Percentiles rank a stretch among this genome's conserved stretches.
Conservation (phyloP, 2,888 invertebrate genomes). For the Rhamnusium bicolor region DNA sequence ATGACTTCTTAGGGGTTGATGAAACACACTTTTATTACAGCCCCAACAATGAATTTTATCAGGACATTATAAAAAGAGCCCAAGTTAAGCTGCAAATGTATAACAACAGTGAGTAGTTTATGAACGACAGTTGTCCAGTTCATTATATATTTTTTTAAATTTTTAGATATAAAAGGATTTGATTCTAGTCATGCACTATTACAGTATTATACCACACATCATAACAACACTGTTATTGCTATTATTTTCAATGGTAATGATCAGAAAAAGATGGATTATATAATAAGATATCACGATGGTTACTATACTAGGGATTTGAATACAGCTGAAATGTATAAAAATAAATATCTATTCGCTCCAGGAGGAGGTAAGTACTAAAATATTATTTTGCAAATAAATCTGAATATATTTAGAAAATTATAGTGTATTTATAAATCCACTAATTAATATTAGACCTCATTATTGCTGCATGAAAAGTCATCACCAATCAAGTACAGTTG, state of each 20-base stretch:
- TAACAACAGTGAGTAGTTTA: conserved; percentile 60
- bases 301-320: conserved; percentile 33
- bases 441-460: no score
- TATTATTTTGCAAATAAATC: not conserved
- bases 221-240: conserved; percentile 57
- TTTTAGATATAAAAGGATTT: conserved; percentile 61
- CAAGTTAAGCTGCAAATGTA: conserved; percentile 61
- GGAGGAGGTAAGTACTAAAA: conserved; percentile 42
- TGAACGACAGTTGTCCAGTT: not conserved
- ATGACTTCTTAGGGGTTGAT: conserved; percentile 44
- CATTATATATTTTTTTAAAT: not conserved
- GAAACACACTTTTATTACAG: conserved; percentile 58
- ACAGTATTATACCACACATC: conserved; percentile 52
- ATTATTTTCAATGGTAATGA: conserved; percentile 60
- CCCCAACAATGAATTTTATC: conserved; percentile 61
- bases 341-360: conserved; percentile 34
- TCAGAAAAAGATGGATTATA: conserved; percentile 60
- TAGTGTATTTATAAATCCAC: no score
- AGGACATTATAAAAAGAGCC: conserved; percentile 60
- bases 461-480: no score
- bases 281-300: conserved; percentile 60
- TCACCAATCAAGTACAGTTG: no score
- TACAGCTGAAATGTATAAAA: conserved; percentile 54
- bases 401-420: no score
- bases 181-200: conserved; percentile 56